These are phyloP conservation scores for Enteromius trimaculatus DNA, from an alignment of 2,797 vertebrate species.

Conservation along the genomic window DNA sequence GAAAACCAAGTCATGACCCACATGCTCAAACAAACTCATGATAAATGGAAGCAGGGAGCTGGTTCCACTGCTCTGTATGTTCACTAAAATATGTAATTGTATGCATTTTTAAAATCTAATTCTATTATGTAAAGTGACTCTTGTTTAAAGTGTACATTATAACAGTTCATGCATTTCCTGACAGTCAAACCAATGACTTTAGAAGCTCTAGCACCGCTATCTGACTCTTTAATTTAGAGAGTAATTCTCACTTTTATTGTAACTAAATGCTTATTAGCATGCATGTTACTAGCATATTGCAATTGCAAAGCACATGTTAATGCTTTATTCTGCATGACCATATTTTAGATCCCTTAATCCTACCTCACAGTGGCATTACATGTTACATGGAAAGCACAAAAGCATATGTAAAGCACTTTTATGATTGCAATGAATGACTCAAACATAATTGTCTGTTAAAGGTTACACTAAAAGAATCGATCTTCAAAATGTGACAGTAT, in stretches of 20 bases:
- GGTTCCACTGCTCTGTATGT: no score
- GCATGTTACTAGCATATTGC: neutral
- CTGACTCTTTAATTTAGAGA: neutral
- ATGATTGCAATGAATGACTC: neutral
- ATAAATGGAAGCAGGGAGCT: no score
- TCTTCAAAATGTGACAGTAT: neutral
- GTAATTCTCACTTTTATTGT: no score
- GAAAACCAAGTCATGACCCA: no score
- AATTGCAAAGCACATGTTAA: neutral
- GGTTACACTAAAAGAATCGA: neutral
- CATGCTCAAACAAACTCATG: no score
- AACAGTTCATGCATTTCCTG: neutral
- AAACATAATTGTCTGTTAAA: slow-evolving; percentile 3
- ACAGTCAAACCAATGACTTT: neutral
- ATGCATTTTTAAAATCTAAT: neutral
- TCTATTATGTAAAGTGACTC: neutral
- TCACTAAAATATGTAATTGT: neutral
- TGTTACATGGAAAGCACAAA: neutral
- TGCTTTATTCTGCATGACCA: neutral
- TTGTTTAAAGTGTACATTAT: neutral
- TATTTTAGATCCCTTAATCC: neutral
- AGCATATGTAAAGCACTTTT: neutral
- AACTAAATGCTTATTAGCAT: neutral
- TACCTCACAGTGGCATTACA: neutral
- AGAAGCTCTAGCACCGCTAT: neutral